These are phyloP conservation scores for Propithecus coquereli DNA, from an alignment of 2,113 vertebrate species.

Conservation along the genomic window DNA sequence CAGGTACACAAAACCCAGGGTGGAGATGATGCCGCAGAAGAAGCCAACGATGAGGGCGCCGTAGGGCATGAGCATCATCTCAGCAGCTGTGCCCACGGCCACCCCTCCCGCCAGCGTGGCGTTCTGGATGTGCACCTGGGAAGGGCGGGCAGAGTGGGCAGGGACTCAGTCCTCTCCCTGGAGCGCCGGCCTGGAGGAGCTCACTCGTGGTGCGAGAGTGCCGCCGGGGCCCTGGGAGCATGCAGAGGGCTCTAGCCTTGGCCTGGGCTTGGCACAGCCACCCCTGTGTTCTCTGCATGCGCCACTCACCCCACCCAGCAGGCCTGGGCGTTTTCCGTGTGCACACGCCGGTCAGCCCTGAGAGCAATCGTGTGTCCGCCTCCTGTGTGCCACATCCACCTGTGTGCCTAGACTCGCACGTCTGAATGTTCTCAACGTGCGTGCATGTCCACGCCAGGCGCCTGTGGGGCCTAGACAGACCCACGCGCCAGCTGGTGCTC, in stretches of 20 bases:
- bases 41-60: conserved; percentile 94
- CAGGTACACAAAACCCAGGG: conserved; percentile 89
- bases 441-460: accelerated
- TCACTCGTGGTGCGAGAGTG: accelerated
- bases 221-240: neutral
- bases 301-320: neutral
- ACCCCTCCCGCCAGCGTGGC: conserved; percentile 93
- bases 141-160: neutral
- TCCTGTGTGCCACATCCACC: no score
- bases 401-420: neutral
- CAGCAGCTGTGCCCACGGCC: conserved; percentile 92
- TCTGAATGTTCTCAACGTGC: neutral
- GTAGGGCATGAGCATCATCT: conserved; percentile 94
- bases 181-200: neutral
- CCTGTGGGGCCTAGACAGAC: neutral
- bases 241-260: neutral
- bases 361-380: accelerated
- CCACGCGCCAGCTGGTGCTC: accelerated
- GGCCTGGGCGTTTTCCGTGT: neutral
- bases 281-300: neutral
- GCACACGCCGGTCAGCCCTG: neutral
- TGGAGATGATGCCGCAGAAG: conserved; percentile 90
- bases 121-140: conserved; percentile 96
- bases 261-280: neutral
- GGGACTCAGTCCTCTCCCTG: neutral